phyloP scores from a whole-genome alignment of 2,888 invertebrate genomes.

The Julus scanicus region DNA sequence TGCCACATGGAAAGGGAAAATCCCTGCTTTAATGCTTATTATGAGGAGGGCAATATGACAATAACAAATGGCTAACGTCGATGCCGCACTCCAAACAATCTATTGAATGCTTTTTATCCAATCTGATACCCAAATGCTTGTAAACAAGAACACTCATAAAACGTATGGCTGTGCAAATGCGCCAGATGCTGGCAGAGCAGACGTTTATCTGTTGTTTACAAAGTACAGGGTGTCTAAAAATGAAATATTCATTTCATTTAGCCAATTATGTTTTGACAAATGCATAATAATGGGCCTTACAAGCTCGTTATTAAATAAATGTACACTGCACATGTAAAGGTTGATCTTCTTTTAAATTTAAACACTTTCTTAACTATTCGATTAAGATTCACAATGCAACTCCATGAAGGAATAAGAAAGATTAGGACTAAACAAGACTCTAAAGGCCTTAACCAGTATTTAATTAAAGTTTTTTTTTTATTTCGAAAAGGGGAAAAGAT shows the following conservation, averaged over 20 bases:
- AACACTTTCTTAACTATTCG: too few relatives aligned
- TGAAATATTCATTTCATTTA: too few relatives aligned
- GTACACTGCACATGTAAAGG: too few relatives aligned
- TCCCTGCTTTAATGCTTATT: conserved; percentile 25
- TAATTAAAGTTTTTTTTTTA: too few relatives aligned
- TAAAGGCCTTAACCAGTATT: too few relatives aligned
- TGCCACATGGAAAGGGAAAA: neutral
- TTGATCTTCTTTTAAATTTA: too few relatives aligned
- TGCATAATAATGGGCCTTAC: too few relatives aligned
- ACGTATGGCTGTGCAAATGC: neutral
- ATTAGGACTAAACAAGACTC: neutral
- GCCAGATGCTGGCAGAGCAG: neutral
- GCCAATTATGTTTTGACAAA: too few relatives aligned
- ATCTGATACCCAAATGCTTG: neutral
- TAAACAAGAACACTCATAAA: neutral
- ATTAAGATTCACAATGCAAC: neutral
- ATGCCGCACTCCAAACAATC: neutral
- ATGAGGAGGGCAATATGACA: neutral
- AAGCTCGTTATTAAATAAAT: too few relatives aligned
- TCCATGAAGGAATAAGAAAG: neutral
- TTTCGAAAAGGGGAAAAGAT: too few relatives aligned
- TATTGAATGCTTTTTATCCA: neutral
- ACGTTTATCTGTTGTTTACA: neutral
- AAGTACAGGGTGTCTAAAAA: neutral
- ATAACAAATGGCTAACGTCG: conserved; percentile 24